These are phyloP conservation scores for Corvus hawaiiensis DNA, from an alignment of 2,113 vertebrate genomes.

Conservation along the genomic window DNA sequence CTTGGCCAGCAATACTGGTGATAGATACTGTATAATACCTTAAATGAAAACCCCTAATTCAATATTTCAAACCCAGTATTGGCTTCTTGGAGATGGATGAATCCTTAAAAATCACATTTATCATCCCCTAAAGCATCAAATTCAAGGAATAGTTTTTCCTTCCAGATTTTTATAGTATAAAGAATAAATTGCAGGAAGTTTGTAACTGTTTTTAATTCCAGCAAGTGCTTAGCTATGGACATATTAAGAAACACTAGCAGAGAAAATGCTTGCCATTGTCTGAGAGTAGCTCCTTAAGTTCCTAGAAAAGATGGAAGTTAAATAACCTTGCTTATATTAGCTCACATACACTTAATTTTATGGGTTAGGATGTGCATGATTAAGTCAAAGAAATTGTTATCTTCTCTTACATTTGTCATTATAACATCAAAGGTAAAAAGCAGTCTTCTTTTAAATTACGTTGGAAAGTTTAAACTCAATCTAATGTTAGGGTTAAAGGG, in stretches of 20 bases:
- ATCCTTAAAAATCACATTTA: background rate
- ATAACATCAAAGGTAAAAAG: background rate
- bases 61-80: background rate
- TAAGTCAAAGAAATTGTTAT: background rate
- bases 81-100: background rate
- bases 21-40: background rate
- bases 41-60: background rate
- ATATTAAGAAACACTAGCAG: background rate
- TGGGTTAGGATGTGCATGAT: background rate
- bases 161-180: background rate
- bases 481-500: background rate
- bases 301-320: background rate
- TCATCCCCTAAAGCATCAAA: background rate
- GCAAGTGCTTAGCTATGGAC: background rate
- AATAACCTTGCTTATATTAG: background rate
- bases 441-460: background rate
- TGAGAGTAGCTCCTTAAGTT: background rate
- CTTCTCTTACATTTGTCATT: conserved; percentile 21
- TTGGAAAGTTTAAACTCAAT: background rate
- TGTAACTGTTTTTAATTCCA: background rate
- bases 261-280: background rate
- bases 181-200: background rate
- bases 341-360: background rate
- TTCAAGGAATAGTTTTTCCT: background rate
- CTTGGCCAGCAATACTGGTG: background rate